phyloP scores from a whole-genome alignment of 2,888 invertebrate species.

The Nowickia ferox region DNA sequence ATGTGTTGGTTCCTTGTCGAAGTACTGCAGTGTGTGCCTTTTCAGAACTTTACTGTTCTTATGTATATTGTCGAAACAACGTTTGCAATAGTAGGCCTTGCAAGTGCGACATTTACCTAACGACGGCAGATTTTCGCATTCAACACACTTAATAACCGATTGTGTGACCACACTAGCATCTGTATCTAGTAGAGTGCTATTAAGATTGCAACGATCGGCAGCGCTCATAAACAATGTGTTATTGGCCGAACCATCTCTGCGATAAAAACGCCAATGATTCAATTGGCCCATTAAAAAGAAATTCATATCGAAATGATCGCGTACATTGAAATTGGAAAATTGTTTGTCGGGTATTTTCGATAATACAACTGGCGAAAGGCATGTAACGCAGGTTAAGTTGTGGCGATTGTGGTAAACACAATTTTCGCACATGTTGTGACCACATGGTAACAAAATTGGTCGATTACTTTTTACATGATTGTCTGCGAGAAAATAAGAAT shows the following conservation, averaged over 20 bases:
- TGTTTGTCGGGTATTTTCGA: constrained; percentile 10
- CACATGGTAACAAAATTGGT: constrained; percentile 87
- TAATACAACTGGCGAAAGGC: constrained; percentile 72
- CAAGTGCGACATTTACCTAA: constrained; percentile 78
- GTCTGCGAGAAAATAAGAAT: constrained; percentile 52
- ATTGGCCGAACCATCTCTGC: constrained; percentile 71
- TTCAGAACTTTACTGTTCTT: constrained; percentile 78
- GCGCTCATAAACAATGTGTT: constrained; percentile 66
- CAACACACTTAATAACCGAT: constrained; percentile 76
- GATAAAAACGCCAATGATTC: constrained; percentile 71
- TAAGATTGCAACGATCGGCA: constrained; percentile 1
- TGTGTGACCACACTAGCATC: constrained; percentile 6
- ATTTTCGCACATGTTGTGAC: constrained; percentile 87
- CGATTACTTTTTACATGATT: constrained; percentile 74
- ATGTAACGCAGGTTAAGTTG: constrained; percentile 76
- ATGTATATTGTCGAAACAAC: constrained; percentile 79
- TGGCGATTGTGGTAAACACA: constrained; percentile 83
- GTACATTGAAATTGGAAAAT: constrained; percentile 68
- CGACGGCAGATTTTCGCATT: constrained; percentile 76
- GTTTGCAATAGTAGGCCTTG: constrained; percentile 77
- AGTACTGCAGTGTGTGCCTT: constrained; percentile 73
- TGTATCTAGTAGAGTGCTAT: neutral
- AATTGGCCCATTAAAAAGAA: constrained; percentile 78
- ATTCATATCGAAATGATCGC: constrained; percentile 77
- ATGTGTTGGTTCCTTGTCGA: constrained; percentile 59